Base-by-base conservation (phyloP, 2,113 vertebrate genomes). In the Tringa solitaria region DNA sequence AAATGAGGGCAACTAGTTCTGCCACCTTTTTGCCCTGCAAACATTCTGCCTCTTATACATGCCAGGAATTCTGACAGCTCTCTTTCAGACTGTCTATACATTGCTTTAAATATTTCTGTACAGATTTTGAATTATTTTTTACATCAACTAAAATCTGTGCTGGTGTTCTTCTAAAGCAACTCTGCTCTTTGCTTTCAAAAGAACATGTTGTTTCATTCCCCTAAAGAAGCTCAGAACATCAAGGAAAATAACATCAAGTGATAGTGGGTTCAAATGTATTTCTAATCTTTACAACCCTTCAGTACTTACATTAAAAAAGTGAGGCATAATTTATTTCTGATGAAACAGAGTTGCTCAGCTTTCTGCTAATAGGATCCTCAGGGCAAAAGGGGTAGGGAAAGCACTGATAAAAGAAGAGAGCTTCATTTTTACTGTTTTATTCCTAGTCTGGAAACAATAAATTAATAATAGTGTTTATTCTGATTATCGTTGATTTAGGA, bases 291-390 rank as follows among this genome's bases (percentile, higher is more conserved):
- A 93, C 64, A 96, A 87, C 94, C 94, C 95, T 97, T 97, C 96
- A 94, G 95, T 97, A 94, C 85, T 96, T 96, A 84, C 91, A 96
- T 97, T 97, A 85, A 95, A 94, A 97, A 98, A 97, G 10, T 84
- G 84, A 96, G 84, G 90, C 95, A 96, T 97, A 97, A 97, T 98
- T 98, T 97, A 97, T 97, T 98, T 98, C 89, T 76, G 84, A 98
- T 98, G 95, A 97, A 98, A 97, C 75, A 5, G 67, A 97, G 97
- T 84, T 88, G 79, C 93, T 97, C 93, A 95, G 91, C 84, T 97
- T 86, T 97, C 94, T 92, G 87, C 95, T 98, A 98, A 98, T 97
- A 97, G 96, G 96, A 97, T 98, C 95, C 96, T 98, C 95, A 90
- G 97, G 97, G 97, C 96, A 95, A 97, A 97, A 96, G 93, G 85